Base-by-base conservation (phyloP, 2,797 vertebrate species). In the Eospalax fontanierii region DNA sequence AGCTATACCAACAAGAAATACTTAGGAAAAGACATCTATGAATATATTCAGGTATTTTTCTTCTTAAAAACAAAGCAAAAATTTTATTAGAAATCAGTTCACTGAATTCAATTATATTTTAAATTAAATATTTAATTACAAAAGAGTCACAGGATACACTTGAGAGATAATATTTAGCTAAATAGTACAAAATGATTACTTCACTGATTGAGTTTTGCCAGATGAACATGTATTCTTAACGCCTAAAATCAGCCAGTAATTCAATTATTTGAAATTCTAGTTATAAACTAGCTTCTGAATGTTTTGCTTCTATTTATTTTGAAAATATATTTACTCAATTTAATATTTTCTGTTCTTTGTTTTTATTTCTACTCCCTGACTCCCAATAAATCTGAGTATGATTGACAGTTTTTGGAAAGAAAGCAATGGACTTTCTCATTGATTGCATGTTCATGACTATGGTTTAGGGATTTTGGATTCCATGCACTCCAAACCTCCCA, bases 111-210 rank as follows among this genome's bases (percentile, higher is more conserved):
- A 30, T 54, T 19, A 4, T 18, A 43, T 75, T 95, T 96, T 70
- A 76, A 91, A 59, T 59, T 73, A 80, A 85, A 88, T 38, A 76
- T 90, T 91, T 82, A 75, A 80, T 89, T 92, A 80, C 28, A 38
- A 54, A 80, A 87, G 82, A 87, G 18, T 93, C 28, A 83, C 83
- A 83, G 28, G 35, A 24, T 89, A 63, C 81, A 18, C 33, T 50
- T 86, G 75, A 96, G 59, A 86, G n/a, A 38, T 16, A n/a, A 86
- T 12, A 54, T 57, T 8, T 63, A 65, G 35, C 22, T 71, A 70
- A 83, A 26, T 90, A 78, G 38, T 85, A 35, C 5, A 59, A n/a
- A 85, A 35, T 76, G 38, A 22, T 90, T 76, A 38, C 26, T 75
- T 79, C 46, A 50, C 28, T 94, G 50, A 93, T 74, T 81, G 89